These are phyloP conservation scores for Dryobates pubescens DNA, from an alignment of 2,797 vertebrate genomes.

Conservation along the genomic window DNA sequence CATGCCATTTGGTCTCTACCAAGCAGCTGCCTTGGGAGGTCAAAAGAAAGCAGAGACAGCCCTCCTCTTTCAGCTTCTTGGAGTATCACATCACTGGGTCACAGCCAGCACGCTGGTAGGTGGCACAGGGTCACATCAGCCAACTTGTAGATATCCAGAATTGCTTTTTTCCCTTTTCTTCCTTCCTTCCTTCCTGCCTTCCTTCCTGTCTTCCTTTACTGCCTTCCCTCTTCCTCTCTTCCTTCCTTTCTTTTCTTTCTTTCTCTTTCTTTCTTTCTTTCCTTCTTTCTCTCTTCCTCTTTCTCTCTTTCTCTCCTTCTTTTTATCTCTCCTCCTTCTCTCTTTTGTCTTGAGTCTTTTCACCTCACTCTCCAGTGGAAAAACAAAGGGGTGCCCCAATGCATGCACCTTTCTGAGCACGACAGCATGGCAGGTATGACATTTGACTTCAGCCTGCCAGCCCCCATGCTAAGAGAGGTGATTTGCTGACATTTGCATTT, in stretches of 20 bases:
- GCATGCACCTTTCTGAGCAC: neutral
- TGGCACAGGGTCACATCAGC: conserved; percentile 59
- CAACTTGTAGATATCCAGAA: conserved; percentile 28
- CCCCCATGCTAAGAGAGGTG: neutral
- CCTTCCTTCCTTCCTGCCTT: neutral
- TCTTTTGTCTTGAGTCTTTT: neutral
- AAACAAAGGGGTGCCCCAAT: neutral
- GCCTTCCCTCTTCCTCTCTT: accelerated
- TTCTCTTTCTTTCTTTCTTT: accelerated
- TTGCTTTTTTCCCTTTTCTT: neutral
- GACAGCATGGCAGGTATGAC: neutral
- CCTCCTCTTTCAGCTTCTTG: conserved; percentile 31
- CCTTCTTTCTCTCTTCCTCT: neutral
- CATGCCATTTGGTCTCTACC: conserved; percentile 46
- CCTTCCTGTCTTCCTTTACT: neutral
- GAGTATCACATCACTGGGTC: conserved; percentile 44
- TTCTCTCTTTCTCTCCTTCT: too few relatives aligned
- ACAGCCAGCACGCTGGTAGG: conserved; percentile 44
- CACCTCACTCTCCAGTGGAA: accelerated
- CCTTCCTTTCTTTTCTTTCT: neutral
- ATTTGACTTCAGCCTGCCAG: neutral
- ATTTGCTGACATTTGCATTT: conserved; percentile 46
- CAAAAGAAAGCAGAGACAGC: conserved; percentile 27
- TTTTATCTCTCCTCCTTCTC: neutral
- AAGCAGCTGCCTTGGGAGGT: conserved; percentile 48